A percentile compares a stretch with the other conserved stretches of the same genome.
phyloP scores from a whole-genome alignment of 2,888 invertebrate species.

The Pycnomerus fuliginosus region DNA sequence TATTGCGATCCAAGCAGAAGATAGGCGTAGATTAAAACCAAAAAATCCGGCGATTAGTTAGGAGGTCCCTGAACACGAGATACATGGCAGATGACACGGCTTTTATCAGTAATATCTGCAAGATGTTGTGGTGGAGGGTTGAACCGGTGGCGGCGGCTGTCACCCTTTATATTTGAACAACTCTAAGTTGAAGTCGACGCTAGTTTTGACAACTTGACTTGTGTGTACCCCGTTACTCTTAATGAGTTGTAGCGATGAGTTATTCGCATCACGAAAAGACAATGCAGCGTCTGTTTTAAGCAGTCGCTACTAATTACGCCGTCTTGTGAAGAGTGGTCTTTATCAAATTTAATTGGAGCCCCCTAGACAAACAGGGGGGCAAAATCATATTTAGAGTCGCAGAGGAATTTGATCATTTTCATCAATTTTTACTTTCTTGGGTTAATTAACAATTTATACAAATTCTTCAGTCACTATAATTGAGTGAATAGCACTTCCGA shows the following conservation, averaged over 20 bases:
- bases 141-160: conserved; percentile 15
- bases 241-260: conserved; percentile 23
- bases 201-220: conserved; percentile 25
- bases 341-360: no score
- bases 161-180: conserved; percentile 24
- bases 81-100: conserved; percentile 29
- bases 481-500: no score
- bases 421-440: no score
- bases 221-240: conserved; percentile 18
- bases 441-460: no score
- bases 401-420: no score
- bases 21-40: no score
- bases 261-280: conserved; percentile 16
- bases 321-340: no score
- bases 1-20: no score
- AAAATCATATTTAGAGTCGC: no score
- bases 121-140: conserved; percentile 22
- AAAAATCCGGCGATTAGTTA: no score
- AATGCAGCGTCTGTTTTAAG: conserved; percentile 9
- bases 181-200: conserved; percentile 14
- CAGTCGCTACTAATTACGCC: not conserved
- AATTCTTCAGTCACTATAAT: no score
- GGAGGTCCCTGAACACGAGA: conserved; percentile 15
- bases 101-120: conserved; percentile 29
- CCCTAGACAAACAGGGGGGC: no score